These are phyloP conservation scores for Esox masquinongy DNA, from an alignment of 2,797 vertebrate genomes.

Conservation along the genomic window DNA sequence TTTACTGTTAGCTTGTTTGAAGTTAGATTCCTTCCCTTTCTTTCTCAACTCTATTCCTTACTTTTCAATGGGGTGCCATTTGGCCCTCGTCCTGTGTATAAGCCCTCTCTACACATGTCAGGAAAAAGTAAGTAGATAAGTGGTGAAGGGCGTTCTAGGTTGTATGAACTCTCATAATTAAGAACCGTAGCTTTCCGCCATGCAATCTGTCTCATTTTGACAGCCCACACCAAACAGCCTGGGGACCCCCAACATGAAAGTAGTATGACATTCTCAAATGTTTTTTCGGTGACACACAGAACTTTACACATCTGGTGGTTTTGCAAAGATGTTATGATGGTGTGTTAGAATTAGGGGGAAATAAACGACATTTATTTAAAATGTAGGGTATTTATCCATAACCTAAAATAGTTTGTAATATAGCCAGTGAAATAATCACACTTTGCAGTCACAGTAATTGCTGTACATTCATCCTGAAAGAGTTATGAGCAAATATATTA, in stretches of 20 bases:
- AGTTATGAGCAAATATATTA: too few species aligned
- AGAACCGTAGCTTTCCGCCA: background rate
- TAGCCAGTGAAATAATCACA: slow-evolving; percentile 10
- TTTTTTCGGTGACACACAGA: background rate
- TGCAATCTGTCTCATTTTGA: background rate
- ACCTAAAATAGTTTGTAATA: too few species aligned
- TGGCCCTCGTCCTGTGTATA: background rate
- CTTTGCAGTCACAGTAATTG: too few species aligned
- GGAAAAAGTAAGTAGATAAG: background rate
- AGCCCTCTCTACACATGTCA: background rate
- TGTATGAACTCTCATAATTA: slow-evolving; percentile 2
- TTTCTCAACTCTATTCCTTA: too few species aligned
- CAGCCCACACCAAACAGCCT: slow-evolving; percentile 7
- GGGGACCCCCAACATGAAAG: slow-evolving; percentile 26
- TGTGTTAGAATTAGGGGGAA: slow-evolving; percentile 5
- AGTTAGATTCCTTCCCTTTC: too few species aligned
- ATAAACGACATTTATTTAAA: too few species aligned
- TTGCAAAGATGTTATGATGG: background rate
- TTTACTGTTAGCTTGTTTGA: too few species aligned
- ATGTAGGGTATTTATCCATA: too few species aligned
- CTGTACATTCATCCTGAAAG: too few species aligned
- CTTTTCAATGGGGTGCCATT: background rate
- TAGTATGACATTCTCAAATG: background rate
- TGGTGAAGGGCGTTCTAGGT: background rate
- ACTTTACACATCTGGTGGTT: slow-evolving; percentile 33